These are phyloP conservation scores for Athene noctua DNA, from an alignment of 2,113 vertebrate genomes.

Conservation along the genomic window DNA sequence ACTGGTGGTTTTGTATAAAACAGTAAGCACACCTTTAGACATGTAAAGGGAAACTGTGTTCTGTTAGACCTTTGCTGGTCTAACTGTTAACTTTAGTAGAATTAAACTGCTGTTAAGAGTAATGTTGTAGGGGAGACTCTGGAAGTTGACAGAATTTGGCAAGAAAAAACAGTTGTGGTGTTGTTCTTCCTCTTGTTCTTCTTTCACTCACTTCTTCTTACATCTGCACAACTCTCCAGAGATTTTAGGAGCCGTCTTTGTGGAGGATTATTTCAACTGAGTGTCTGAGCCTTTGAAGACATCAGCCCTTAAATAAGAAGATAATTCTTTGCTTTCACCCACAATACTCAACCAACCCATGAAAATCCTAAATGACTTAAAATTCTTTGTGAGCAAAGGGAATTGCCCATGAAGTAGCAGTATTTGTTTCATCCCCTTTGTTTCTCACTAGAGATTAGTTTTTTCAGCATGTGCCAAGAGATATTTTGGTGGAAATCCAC, in stretches of 20 bases:
- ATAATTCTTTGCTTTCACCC: neutral
- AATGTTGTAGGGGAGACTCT: neutral
- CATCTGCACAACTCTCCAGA: neutral
- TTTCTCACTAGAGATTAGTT: neutral
- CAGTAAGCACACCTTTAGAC: neutral
- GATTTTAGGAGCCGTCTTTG: neutral
- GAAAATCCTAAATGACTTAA: neutral
- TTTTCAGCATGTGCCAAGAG: neutral
- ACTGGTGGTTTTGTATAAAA: neutral
- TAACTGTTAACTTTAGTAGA: neutral
- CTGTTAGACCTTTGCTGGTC: neutral
- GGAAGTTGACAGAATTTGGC: neutral
- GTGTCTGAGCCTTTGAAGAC: neutral
- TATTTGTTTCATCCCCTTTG: neutral
- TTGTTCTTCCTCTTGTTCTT: neutral
- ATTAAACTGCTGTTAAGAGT: neutral
- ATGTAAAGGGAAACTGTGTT: neutral
- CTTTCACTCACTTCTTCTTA: neutral
- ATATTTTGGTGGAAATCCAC: neutral
- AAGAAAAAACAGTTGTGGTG: neutral
- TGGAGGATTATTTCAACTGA: neutral
- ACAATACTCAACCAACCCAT: neutral
- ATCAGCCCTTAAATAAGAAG: neutral
- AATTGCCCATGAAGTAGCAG: neutral
- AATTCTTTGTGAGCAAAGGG: neutral